Percentiles rank a stretch among this genome's conserved stretches.
phyloP scores from a whole-genome alignment of 2,113 vertebrate genomes.

The Odobenus rosmarus region DNA sequence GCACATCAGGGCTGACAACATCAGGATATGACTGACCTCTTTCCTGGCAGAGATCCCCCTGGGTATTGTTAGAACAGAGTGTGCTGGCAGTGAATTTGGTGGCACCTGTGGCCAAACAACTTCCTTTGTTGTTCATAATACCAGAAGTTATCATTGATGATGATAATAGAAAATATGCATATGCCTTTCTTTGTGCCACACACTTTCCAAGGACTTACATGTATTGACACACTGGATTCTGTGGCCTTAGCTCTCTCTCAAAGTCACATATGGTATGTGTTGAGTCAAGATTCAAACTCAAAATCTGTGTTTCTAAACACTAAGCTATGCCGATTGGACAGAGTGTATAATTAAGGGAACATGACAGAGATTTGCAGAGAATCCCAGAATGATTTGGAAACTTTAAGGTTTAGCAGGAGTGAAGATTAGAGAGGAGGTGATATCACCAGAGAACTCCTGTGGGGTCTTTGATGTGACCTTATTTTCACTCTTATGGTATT shows the following conservation, averaged over 20 bases:
- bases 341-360: background rate
- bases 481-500: background rate
- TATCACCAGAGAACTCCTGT: background rate
- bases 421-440: background rate
- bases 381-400: background rate
- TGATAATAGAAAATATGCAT: background rate
- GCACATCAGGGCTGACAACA: background rate
- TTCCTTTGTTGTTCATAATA: background rate
- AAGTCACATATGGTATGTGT: background rate
- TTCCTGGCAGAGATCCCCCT: background rate
- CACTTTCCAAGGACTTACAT: background rate
- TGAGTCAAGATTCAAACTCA: background rate
- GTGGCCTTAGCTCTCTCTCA: background rate
- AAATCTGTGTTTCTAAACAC: background rate
- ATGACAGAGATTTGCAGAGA: background rate
- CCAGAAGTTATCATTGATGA: background rate
- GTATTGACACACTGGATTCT: background rate
- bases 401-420: too few relatives aligned
- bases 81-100: background rate
- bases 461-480: background rate
- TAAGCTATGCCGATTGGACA: background rate
- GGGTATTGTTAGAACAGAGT: background rate
- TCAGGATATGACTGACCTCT: background rate
- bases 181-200: background rate
- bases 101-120: background rate